Base-by-base conservation (phyloP, 2,888 invertebrate genomes). In the Dolichopus griseipennis region DNA sequence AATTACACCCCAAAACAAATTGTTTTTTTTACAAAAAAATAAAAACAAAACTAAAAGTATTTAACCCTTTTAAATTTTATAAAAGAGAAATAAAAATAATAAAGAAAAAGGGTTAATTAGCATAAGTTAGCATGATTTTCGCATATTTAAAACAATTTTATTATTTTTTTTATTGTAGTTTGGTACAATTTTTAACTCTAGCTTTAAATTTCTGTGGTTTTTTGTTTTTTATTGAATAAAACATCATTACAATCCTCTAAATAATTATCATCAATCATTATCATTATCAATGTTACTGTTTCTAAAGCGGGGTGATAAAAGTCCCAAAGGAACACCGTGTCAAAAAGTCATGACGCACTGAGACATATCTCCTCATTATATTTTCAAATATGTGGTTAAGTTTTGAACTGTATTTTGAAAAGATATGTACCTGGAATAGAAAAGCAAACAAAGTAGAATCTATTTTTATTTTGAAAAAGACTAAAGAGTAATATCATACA, bases 51-150 rank as follows among this genome's bases (percentile, higher is more conserved):
- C 2, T 37, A 52, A 52, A 52, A n/a, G n/a, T 12, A 18, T 15
- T n/a, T n/a, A n/a, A n/a, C n/a, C n/a, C n/a, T n/a, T n/a, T n/a
- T 52, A 52, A 52, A 37, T 37, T 52, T 52, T 18, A 52, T 15
- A 52, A 15, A 52, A 52, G 15, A 41, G 52, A 52, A 52, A 52
- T 52, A 18, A n/a, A 52, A 52, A 9, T 15, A 27, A 27, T 27
- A 27, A 27, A 27, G 27, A 27, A 7, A 41, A 52, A 15, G n/a
- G 52, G 52, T 9, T 52, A 52, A 52, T 52, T 52, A 52, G 52
- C 52, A 52, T 52, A 52, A 52, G 52, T 52, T 52, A 52, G 18
- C 52, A 52, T 52, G 52, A 52, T 52, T 52, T 52, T 52, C 52
- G 8, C n/a, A 52, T n/a, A 52, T 52, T 52, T 12, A 52, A 18